Evolutionary conservation across 2,888 invertebrate genomes (phyloP), one percentile per base, ranked within the genome.

Genomic region (Cantharis rustica): DNA sequence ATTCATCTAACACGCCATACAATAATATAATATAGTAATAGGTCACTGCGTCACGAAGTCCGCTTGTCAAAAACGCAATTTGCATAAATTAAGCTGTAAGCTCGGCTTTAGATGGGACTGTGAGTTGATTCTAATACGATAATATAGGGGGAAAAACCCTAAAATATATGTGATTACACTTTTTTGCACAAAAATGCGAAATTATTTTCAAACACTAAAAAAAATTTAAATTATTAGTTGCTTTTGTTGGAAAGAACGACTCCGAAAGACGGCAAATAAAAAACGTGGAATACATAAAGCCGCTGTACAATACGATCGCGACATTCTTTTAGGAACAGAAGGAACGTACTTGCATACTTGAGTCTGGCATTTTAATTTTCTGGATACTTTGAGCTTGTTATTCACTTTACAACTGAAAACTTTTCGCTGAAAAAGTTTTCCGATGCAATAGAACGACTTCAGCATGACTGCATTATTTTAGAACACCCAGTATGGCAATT

Each of bases 51-150:
- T 83, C 84, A 84, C 84, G 83, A 85, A 83, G 85, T 85, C 84
- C 84, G 83, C 81, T 83, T 85, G 85, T 85, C 85, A 85, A 85
- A 85, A 84, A 84, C 82, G 82, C 84, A 83, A 85, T 85, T 85
- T 85, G 82, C 85, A 85, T 85, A 85, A 83, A 85, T 85, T 85
- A 84, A 84, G 82, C 82, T 83, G 84, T 83, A 85, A 82, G 80
- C 80, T 76, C 76, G 78, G 77, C 75, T 79, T 78, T 76, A 71
- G 73, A 69, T 76, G 75, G 69, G 71, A 76, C 71, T 72, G 74
- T 64, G 76, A 75, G 78, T 76, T 76, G 76, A 78, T 78, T 74
- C 73, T 78, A 78, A 76, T 76, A 73, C 76, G 76, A 78, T 78
- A 78, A 76, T 72, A 66, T 68, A 71, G 63, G 76, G 63, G 72